Evolutionary conservation across 2,888 invertebrate genomes (phyloP), one percentile per base, ranked within the genome.

Genomic region (Agriopis aurantiaria): DNA sequence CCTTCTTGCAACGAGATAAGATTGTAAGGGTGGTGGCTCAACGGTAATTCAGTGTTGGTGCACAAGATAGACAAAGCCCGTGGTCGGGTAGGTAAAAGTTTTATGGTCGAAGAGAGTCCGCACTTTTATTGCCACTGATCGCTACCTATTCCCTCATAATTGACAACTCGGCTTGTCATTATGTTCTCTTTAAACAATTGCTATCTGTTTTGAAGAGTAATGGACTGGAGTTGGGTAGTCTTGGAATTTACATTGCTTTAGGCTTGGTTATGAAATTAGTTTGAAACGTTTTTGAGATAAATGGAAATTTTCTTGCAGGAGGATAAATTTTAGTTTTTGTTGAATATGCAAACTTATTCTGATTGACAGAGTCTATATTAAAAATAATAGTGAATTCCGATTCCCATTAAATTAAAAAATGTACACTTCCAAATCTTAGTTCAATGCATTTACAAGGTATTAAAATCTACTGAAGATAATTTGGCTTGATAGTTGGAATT

Each of bases 61-160:
- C 77, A 80, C 77, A 82, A 84, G 85, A 84, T 85, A 90, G 89
- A 89, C 87, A 86, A 86, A 85, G 86, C 85, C 80, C 85, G 87
- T 86, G 88, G 90, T 89, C 86, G 89, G 89, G 90, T 91, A 89
- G 91, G 89, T 91, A 88, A 75, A 84, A 88, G 86, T 92, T 93
- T 93, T 92, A 93, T 89, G 91, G 87, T 82, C 90, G 86, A 87
- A 85, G 84, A 88, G 89, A 91, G 89, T 89, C 91, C 91, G 88
- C 90, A 91, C 87, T 92, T 93, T 93, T 93, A 93, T 91, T 88
- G 85, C 91, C 88, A 82, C 87, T 92, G 92, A 93, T 93, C 92
- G 93, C 91, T 92, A 91, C 92, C 92, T 91, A 91, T 91, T 89
- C 92, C 88, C 89, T 91, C 90, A 91, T 93, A 93, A 93, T 92